phyloP scores from a whole-genome alignment of 2,888 invertebrate genomes.

The Drosophila borborema region DNA sequence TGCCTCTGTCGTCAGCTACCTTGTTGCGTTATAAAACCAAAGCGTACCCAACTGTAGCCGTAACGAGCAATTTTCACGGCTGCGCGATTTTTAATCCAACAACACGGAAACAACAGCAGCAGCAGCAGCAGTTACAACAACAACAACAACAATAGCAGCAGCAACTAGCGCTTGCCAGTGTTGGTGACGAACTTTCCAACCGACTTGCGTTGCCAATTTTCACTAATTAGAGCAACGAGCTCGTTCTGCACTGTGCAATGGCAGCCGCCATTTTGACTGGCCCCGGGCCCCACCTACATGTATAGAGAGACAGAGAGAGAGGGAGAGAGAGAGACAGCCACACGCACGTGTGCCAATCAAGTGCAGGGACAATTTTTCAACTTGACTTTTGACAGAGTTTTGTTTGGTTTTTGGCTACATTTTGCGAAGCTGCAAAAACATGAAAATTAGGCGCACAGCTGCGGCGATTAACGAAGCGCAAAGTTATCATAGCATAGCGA shows the following conservation, averaged over 20 bases:
- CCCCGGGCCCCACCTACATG: slow-evolving; percentile 45
- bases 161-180: slow-evolving; percentile 13
- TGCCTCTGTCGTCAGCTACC: slow-evolving; percentile 9
- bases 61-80: slow-evolving; percentile 76
- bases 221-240: slow-evolving; percentile 72
- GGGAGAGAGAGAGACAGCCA: neutral
- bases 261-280: slow-evolving; percentile 72
- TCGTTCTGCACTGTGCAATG: slow-evolving; percentile 45
- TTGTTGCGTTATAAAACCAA: slow-evolving; percentile 35
- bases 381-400: slow-evolving; percentile 37
- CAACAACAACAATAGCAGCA: neutral
- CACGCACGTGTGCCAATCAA: slow-evolving; percentile 37
- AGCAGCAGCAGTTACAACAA: slow-evolving; percentile 60
- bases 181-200: slow-evolving; percentile 74
- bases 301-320: neutral
- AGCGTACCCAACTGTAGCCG: slow-evolving; percentile 36
- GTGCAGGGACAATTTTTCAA: slow-evolving; percentile 24
- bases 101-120: slow-evolving; percentile 60
- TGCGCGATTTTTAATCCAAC: slow-evolving; percentile 79
- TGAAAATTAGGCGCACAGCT: slow-evolving; percentile 74
- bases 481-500: slow-evolving; percentile 75
- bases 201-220: slow-evolving; percentile 78
- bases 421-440: slow-evolving; percentile 61
- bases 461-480: slow-evolving; percentile 83
- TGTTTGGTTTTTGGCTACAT: slow-evolving; percentile 54